A percentile compares a stretch with the other conserved stretches of the same genome.
These are phyloP conservation scores for Diloba caeruleocephala DNA, from an alignment of 2,888 invertebrate genomes.

Conservation along the genomic window DNA sequence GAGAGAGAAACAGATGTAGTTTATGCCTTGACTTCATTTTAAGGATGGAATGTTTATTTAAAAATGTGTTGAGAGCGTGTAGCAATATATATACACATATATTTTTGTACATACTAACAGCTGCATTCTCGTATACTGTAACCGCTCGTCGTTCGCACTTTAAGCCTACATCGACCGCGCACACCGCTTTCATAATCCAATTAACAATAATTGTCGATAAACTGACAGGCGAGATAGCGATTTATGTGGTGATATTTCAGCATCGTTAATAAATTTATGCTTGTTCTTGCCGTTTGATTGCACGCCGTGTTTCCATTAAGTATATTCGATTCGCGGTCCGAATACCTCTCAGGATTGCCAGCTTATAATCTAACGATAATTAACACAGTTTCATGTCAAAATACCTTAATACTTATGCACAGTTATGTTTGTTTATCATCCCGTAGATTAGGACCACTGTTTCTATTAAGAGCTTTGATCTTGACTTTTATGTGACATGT, in stretches of 20 bases:
- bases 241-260: constrained; percentile 89
- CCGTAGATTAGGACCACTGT: constrained; percentile 27
- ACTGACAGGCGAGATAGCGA: constrained; percentile 86
- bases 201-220: constrained; percentile 89
- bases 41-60: no score
- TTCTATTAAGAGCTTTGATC: constrained; percentile 12
- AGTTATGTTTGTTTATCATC: constrained; percentile 47
- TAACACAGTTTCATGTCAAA: constrained; percentile 64
- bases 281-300: constrained; percentile 87
- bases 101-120: no score
- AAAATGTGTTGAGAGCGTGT: no score
- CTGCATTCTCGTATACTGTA: no score
- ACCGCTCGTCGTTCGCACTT: constrained; percentile 56
- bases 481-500: constrained; percentile 20
- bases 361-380: constrained; percentile 75
- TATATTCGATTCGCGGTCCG: constrained; percentile 77
- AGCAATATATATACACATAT: no score
- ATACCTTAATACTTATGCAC: constrained; percentile 47
- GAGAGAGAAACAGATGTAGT: no score
- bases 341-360: constrained; percentile 75
- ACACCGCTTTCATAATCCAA: constrained; percentile 88
- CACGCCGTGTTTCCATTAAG: constrained; percentile 81
- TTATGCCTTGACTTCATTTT: no score
- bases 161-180: constrained; percentile 61
- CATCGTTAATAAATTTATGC: constrained; percentile 89